Evolutionary conservation across 2,113 vertebrate genomes (phyloP), one percentile per base, ranked within the genome.

Genomic region (Plestiodon gilberti): DNA sequence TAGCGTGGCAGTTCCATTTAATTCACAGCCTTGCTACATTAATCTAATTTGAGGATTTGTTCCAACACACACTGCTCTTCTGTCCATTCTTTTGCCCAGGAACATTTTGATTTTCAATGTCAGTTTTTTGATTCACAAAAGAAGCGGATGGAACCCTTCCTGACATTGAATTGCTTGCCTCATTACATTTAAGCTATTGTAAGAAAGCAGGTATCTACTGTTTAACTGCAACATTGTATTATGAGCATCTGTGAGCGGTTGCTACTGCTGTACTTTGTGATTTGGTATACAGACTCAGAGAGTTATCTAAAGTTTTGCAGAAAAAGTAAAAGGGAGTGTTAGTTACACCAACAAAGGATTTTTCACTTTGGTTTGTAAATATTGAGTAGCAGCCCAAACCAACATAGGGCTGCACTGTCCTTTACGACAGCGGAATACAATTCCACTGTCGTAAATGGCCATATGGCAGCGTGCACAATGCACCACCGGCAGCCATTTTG

Each of bases 21-120:
- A 81, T 86, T 86, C 78, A 86, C 52, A 78, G 83, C 83, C 35
- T 84, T 79, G 75, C 77, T 80, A 89, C 88, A 86, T 38, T 43
- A 40, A 85, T 6, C 61, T 67, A 88, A 87, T 0, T 77, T 0
- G 76, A 74, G 33, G 62, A 61, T 82, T 85, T 79, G 28, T 23
- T 92, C 88, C 71, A 82, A 92, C 52, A 86, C 30, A 61, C 20
- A 8, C 23, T 83, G 73, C 76, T 78, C 2, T 87, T 22, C 64
- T 28, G 11, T 86, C 38, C n/a, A 57, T 86, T 91, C 55, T 90
- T 89, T 61, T 65, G 62, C 25, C 82, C 71, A 48, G 40, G 25
- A 64, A 4, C 6, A 20, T 10, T 73, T 62, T 17, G 33, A 64
- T 74, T 78, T 71, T 77, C 33, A 61, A 14, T 82, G 52, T 76